Percentiles rank a stretch among this genome's conserved stretches.
These are phyloP conservation scores for Eclectus roratus DNA, from an alignment of 2,113 vertebrate species.

Conservation along the genomic window DNA sequence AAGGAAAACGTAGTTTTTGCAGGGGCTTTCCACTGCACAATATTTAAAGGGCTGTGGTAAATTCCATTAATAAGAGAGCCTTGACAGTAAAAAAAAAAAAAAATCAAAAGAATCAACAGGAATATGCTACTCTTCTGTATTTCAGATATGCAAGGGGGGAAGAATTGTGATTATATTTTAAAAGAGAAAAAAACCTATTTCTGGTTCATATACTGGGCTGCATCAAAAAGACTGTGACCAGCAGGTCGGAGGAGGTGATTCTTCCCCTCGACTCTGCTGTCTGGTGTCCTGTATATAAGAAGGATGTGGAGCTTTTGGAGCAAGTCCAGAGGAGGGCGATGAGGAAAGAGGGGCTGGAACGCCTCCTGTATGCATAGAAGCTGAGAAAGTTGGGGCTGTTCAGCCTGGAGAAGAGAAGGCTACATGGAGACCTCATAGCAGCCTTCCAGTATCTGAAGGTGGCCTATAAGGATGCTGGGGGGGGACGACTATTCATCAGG, in stretches of 20 bases:
- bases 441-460: neutral
- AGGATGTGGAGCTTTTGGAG: neutral
- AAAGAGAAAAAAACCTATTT: neutral
- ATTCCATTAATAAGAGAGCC: neutral
- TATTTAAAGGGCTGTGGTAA: neutral
- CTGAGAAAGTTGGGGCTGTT: neutral
- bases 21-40: rapidly evolving
- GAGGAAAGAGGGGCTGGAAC: neutral
- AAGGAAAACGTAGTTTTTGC: neutral
- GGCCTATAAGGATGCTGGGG: neutral
- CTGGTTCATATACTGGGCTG: neutral
- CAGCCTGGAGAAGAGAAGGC: neutral
- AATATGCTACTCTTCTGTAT: neutral
- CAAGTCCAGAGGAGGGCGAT: neutral
- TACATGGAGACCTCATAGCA: neutral
- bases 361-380: neutral
- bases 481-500: neutral
- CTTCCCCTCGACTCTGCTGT: neutral
- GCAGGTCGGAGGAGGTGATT: neutral
- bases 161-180: neutral
- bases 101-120: neutral
- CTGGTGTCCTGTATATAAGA: neutral
- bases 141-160: neutral
- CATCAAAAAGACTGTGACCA: neutral
- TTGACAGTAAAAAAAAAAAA: neutral